phyloP scores from a whole-genome alignment of 35 echinoderm and acorn worm genomes.

The Patiria miniata region DNA sequence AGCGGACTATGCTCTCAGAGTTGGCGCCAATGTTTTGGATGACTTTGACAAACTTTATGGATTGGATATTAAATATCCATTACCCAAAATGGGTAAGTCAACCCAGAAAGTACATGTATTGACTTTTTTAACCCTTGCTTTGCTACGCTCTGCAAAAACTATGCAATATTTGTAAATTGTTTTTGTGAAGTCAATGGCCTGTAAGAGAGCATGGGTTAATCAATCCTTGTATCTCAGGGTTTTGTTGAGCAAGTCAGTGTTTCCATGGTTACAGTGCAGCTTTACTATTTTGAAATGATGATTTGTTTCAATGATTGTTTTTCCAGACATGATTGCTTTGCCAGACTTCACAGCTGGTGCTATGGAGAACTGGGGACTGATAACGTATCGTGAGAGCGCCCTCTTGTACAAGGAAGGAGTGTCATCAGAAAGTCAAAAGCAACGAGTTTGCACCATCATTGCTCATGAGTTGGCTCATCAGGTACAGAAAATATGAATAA shows the following conservation, averaged over 20 bases:
- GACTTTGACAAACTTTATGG: conserved; percentile 69
- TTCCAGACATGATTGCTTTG: conserved; percentile 68
- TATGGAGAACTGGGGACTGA: conserved; percentile 82
- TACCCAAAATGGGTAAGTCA: conserved; percentile 63
- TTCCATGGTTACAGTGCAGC: neutral
- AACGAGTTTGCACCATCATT: conserved; percentile 49
- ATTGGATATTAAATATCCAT: conserved; percentile 43
- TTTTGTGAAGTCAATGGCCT: too few relatives aligned
- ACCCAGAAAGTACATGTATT: neutral
- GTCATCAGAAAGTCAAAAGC: conserved; percentile 45
- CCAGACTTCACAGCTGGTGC: conserved; percentile 69
- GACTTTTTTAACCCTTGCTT: neutral
- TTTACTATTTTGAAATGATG: neutral
- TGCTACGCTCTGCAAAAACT: neutral
- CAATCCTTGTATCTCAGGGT: neutral
- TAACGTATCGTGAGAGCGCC: conserved; percentile 44
- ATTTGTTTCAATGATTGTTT: neutral
- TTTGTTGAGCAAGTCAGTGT: neutral
- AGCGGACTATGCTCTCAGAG: conserved; percentile 54
- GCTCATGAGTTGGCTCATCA: conserved; percentile 80
- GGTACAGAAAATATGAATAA: conserved; percentile 9
- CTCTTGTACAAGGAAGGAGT: conserved; percentile 43
- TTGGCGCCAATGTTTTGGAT: conserved; percentile 45
- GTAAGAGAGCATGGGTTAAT: too few relatives aligned
- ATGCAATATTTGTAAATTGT: neutral